phyloP scores from a whole-genome alignment of 2,113 vertebrate genomes.

The Catharus fuscescens region DNA sequence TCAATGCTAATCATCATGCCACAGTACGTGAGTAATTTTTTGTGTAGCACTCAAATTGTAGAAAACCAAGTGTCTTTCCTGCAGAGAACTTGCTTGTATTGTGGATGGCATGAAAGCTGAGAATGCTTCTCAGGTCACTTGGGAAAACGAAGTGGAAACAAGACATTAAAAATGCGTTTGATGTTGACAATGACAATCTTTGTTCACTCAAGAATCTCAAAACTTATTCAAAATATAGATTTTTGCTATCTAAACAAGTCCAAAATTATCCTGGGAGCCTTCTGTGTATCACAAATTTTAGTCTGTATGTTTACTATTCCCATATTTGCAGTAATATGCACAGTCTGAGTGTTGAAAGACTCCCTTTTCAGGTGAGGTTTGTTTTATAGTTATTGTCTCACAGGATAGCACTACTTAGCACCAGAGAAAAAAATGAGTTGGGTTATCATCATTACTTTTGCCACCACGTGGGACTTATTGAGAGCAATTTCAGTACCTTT shows the following conservation, averaged over 20 bases:
- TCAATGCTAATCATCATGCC: background rate
- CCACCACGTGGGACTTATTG: background rate
- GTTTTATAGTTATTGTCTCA: constrained; percentile 15
- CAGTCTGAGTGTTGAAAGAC: background rate
- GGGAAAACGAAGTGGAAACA: constrained; percentile 35
- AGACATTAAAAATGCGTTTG: constrained; percentile 42
- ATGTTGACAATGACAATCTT: constrained; percentile 31
- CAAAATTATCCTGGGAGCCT: background rate
- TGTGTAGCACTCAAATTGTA: background rate
- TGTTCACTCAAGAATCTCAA: background rate
- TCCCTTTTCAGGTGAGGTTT: background rate
- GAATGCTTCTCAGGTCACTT: background rate
- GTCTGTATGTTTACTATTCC: background rate
- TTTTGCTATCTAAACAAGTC: background rate
- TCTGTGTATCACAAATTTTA: background rate
- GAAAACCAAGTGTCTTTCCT: background rate
- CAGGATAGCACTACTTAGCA: background rate
- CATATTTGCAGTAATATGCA: background rate
- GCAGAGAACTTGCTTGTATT: background rate
- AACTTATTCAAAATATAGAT: background rate
- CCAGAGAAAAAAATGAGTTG: background rate
- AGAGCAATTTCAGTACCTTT: constrained; percentile 62
- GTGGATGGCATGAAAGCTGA: background rate
- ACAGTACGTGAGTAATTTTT: background rate
- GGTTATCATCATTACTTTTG: background rate